phyloP scores from a whole-genome alignment of 2,113 vertebrate species.

The Neotoma lepida region DNA sequence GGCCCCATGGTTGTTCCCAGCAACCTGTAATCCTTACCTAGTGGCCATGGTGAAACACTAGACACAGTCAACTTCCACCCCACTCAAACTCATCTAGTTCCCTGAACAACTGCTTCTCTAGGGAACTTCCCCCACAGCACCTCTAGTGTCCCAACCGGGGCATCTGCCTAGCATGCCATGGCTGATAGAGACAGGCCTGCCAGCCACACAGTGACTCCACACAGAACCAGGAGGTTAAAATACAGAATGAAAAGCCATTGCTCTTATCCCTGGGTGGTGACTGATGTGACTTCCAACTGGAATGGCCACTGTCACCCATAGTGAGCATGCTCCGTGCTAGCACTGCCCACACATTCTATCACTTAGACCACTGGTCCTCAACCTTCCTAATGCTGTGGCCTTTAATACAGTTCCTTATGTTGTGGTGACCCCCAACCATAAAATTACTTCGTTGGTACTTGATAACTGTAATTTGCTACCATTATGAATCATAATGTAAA shows the following conservation, averaged over 20 bases:
- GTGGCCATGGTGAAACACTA: fast-evolving
- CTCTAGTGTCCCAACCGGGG: not conserved
- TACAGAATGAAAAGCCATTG: not conserved
- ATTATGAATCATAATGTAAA: not conserved
- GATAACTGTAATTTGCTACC: not conserved
- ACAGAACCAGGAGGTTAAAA: not conserved
- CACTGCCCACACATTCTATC: not conserved
- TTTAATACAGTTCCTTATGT: not conserved
- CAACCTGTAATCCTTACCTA: fast-evolving
- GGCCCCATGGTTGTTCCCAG: not conserved
- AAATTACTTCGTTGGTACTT: not conserved
- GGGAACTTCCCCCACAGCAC: not conserved
- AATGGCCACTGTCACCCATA: not conserved
- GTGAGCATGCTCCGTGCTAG: fast-evolving
- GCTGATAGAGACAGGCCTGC: not conserved
- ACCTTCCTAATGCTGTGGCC: not conserved
- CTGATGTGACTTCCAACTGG: not conserved
- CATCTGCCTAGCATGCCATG: fast-evolving
- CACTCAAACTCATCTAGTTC: not conserved
- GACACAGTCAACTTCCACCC: not conserved
- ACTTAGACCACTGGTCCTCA: not conserved
- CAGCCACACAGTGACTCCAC: too few relatives aligned
- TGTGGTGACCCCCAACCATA: not conserved
- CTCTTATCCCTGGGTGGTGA: not conserved
- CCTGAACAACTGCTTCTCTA: fast-evolving